These are phyloP conservation scores for Caenorhabditis elegans DNA, from an alignment of 1,140 invertebrate species.

Conservation along the genomic window WBcel235 BX284606.5:12992001-12992500, in stretches of 20 bases:
- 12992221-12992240: slow-evolving; percentile 88
- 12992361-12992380: slow-evolving; percentile 93
- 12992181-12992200: slow-evolving; percentile 89
- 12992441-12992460: slow-evolving; percentile 92
- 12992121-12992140: too few relatives aligned
- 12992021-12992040: too few relatives aligned
- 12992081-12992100: too few relatives aligned
- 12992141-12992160: too few relatives aligned
- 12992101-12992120: too few relatives aligned
- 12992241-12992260: slow-evolving; percentile 83
- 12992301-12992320: slow-evolving; percentile 27
- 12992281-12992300: slow-evolving; percentile 21
- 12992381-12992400: slow-evolving; percentile 92
- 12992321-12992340: slow-evolving; percentile 87
- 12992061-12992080: too few relatives aligned
- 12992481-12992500: slow-evolving; percentile 79
- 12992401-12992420: slow-evolving; percentile 95
- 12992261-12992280: slow-evolving; percentile 91
- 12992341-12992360: slow-evolving; percentile 84
- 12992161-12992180: slow-evolving; percentile 76
- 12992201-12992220: slow-evolving; percentile 93
- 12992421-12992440: slow-evolving; percentile 96
- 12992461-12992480: slow-evolving; percentile 85
- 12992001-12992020: too few relatives aligned
- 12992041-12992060: too few relatives aligned